These are phyloP conservation scores for Pempheris klunzingeri DNA, from an alignment of 2,797 vertebrate species.

Conservation along the genomic window DNA sequence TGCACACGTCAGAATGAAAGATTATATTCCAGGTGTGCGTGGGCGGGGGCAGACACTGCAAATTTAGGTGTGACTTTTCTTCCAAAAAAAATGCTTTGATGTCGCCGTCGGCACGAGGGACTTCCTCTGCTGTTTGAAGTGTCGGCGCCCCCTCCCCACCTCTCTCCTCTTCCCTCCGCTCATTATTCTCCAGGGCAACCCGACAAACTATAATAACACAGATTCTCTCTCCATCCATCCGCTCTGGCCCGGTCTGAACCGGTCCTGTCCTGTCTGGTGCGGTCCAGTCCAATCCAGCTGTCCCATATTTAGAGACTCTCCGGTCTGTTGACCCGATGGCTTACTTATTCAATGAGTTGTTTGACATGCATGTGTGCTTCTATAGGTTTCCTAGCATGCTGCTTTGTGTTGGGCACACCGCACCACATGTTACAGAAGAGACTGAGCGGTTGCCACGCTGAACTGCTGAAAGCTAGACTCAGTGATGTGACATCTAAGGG, in stretches of 20 bases:
- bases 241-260: constrained; percentile 21
- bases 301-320: constrained; percentile 62
- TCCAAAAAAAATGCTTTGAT: constrained; percentile 37
- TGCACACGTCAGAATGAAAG: constrained; percentile 20
- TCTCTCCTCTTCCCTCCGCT: constrained; percentile 1
- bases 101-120: constrained; percentile 31
- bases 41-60: constrained; percentile 15
- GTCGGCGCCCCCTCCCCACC: background rate
- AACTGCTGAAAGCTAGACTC: constrained; percentile 51
- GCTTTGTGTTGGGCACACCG: constrained; percentile 70
- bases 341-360: constrained; percentile 63
- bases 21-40: constrained; percentile 31
- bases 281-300: constrained; percentile 32
- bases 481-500: constrained; percentile 54
- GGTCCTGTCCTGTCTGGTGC: constrained; percentile 35
- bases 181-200: constrained; percentile 31
- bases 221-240: constrained; percentile 21
- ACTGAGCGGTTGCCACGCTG: constrained; percentile 38
- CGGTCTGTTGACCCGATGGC: constrained; percentile 43
- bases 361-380: constrained; percentile 82
- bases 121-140: constrained; percentile 39
- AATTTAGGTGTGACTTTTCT: constrained; percentile 45
- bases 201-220: constrained; percentile 27
- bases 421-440: constrained; percentile 57
- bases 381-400: constrained; percentile 83